Percentiles rank a stretch among this genome's conserved stretches.
These are phyloP conservation scores for Alviniconcha strummeri DNA, from an alignment of 2,888 invertebrate species.

Conservation along the genomic window DNA sequence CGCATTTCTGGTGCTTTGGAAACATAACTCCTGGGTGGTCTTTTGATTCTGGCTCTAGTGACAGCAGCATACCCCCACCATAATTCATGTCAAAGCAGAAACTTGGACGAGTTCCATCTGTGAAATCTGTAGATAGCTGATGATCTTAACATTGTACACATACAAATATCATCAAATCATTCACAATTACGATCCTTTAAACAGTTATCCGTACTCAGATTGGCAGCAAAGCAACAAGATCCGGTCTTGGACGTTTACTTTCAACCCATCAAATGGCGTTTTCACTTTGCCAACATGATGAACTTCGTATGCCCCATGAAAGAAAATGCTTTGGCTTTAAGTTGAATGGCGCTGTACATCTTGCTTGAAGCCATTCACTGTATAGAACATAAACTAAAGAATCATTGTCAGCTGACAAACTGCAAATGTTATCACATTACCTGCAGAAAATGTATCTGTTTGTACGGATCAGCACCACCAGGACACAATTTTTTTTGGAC, in stretches of 20 bases:
- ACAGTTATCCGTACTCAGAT: neutral
- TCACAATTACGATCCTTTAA: too few species aligned
- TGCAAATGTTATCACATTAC: neutral
- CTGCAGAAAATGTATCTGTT: slow-evolving; percentile 10
- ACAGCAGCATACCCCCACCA: too few species aligned
- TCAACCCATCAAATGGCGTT: slow-evolving; percentile 15
- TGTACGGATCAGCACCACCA: slow-evolving; percentile 8
- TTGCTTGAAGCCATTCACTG: neutral
- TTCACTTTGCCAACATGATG: slow-evolving; percentile 22
- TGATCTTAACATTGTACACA: too few species aligned
- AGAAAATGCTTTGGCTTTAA: neutral
- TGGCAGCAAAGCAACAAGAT: neutral
- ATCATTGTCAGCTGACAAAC: neutral
- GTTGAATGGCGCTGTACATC: neutral
- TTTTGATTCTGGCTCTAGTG: too few species aligned
- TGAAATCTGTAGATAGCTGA: neutral
- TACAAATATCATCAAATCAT: too few species aligned
- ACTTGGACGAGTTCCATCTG: slow-evolving; percentile 22
- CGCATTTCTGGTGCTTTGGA: too few species aligned
- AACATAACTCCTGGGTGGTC: too few species aligned
- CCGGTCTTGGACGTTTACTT: neutral
- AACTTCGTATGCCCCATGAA: slow-evolving; percentile 19
- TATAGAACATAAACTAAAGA: neutral
- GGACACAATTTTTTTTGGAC: slow-evolving; percentile 26
- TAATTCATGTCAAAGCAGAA: neutral